Percentiles rank a stretch among this genome's conserved stretches.
These are phyloP conservation scores for Sarcophaga subvicina DNA, from an alignment of 2,888 invertebrate genomes.

Conservation along the genomic window DNA sequence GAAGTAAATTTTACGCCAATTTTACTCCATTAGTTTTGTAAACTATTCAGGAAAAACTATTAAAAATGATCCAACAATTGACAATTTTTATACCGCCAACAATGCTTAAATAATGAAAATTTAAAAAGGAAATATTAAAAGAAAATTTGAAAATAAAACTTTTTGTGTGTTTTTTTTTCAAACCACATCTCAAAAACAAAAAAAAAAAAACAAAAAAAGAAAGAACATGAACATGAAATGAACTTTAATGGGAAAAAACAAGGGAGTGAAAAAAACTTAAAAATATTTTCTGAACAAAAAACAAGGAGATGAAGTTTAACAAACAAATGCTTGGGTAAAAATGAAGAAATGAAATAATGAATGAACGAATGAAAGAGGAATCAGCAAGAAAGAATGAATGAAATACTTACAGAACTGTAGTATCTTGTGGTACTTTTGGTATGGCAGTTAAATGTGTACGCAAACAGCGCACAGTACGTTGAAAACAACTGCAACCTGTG, in stretches of 20 bases:
- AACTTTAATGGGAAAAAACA: constrained; percentile 33
- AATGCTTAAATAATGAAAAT: constrained; percentile 38
- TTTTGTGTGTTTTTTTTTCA: not conserved
- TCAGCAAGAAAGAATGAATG: constrained; percentile 1
- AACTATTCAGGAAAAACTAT: not conserved
- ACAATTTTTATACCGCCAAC: not conserved
- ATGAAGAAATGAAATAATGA: constrained; percentile 15
- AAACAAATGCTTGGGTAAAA: not conserved
- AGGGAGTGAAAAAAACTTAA: not conserved
- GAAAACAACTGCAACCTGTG: constrained; percentile 77
- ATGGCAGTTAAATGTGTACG: constrained; percentile 76
- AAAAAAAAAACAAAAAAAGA: constrained; percentile 29
- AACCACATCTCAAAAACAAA: constrained; percentile 35
- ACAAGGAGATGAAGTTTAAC: not conserved
- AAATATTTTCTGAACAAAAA: not conserved
- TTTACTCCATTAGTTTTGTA: not conserved
- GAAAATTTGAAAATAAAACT: constrained; percentile 8
- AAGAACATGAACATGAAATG: constrained; percentile 53
- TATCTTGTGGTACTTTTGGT: constrained; percentile 78
- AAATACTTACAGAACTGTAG: constrained; percentile 79
- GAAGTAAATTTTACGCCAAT: not conserved
- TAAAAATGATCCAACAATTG: constrained; percentile 5
- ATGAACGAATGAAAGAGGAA: not conserved
- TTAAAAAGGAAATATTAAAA: constrained; percentile 23
- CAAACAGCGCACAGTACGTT: constrained; percentile 79